A percentile compares a stretch with the other conserved stretches of the same genome.
phyloP scores from a whole-genome alignment of 2,113 vertebrate genomes.

The Hippopotamus amphibius region DNA sequence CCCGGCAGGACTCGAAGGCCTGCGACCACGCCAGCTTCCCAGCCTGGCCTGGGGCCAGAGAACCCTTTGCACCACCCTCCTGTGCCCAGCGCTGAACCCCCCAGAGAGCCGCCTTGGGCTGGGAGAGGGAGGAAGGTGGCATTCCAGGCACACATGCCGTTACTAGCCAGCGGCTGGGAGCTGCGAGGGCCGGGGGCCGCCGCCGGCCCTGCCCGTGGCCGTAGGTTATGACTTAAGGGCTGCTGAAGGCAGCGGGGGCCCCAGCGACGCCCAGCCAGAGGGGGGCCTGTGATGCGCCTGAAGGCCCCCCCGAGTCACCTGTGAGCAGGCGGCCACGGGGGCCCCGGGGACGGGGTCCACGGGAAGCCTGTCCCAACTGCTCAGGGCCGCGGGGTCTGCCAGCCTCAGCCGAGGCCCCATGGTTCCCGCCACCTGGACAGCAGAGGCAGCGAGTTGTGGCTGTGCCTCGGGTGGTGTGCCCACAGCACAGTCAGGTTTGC shows the following conservation, averaged over 20 bases:
- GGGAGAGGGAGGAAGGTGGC: neutral
- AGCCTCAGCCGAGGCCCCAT: accelerated
- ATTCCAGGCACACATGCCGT: accelerated
- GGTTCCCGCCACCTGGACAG: accelerated
- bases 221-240: neutral
- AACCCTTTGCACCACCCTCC: accelerated
- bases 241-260: accelerated
- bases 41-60: neutral
- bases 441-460: accelerated
- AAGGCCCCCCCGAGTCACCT: accelerated
- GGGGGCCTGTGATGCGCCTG: accelerated
- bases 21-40: accelerated
- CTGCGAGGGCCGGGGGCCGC: accelerated
- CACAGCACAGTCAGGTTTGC: accelerated
- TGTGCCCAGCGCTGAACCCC: too few species aligned
- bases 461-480: accelerated
- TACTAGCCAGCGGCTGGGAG: accelerated
- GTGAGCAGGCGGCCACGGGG: accelerated
- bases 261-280: accelerated
- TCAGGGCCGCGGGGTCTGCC: accelerated
- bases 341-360: neutral
- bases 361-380: neutral
- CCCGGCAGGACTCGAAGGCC: too few species aligned
- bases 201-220: neutral
- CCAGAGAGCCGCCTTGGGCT: accelerated